phyloP scores from a whole-genome alignment of 1,140 invertebrate species.

The Eupristina koningsbergeri region DNA sequence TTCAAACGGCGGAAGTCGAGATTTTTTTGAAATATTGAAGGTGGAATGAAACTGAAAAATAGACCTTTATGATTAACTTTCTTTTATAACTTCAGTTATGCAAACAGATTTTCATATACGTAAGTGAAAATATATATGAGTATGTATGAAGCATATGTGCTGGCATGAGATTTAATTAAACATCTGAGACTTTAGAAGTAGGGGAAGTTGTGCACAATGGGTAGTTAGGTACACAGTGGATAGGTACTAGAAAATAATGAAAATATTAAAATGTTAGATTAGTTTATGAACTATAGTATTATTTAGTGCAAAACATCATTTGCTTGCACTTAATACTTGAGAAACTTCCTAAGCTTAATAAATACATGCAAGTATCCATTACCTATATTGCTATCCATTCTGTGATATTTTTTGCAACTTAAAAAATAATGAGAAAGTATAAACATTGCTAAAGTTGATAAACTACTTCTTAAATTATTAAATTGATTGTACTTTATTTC shows the following conservation, averaged over 20 bases:
- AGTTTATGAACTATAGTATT: background rate
- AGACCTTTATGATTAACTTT: background rate
- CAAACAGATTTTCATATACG: background rate
- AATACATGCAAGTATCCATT: background rate
- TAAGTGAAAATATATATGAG: background rate
- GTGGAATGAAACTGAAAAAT: background rate
- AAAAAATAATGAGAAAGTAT: background rate
- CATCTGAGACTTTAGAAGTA: background rate
- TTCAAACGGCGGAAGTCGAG: background rate
- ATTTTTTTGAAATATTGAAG: slow-evolving; percentile 1
- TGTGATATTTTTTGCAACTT: background rate
- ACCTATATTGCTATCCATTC: background rate
- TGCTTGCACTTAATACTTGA: background rate
- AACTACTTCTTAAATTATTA: background rate
- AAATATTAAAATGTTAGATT: slow-evolving; percentile 15
- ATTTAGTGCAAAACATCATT: background rate
- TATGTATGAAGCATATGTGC: background rate
- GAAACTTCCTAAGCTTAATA: background rate
- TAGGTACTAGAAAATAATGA: slow-evolving; percentile 13
- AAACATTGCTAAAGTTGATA: background rate
- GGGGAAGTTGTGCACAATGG: background rate
- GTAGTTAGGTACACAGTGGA: background rate
- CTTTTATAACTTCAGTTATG: background rate
- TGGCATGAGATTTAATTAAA: slow-evolving; percentile 2
- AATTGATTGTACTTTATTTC: too few relatives aligned